phyloP scores from a whole-genome alignment of 1,140 invertebrate genomes.

The Eumaeus atala region DNA sequence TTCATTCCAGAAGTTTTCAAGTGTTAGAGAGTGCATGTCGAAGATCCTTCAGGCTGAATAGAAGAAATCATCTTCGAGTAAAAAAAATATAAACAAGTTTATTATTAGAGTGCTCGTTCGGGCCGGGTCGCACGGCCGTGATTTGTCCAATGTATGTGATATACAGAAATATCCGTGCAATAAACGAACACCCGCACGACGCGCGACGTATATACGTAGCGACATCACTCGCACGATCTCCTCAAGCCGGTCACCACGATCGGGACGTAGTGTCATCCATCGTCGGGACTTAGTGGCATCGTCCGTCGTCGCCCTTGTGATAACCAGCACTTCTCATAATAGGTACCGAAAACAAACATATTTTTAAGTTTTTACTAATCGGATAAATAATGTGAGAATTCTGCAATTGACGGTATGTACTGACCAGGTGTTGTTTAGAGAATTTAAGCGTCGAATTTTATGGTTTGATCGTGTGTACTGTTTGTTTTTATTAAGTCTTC shows the following conservation, averaged over 20 bases:
- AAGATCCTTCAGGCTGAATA: constrained; percentile 35
- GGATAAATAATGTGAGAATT: background rate
- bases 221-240: constrained; percentile 42
- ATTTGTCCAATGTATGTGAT: constrained; percentile 71
- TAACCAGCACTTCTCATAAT: constrained; percentile 11
- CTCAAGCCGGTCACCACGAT: constrained; percentile 39
- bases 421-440: constrained; percentile 1
- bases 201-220: constrained; percentile 49
- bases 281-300: constrained; percentile 23
- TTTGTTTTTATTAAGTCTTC: constrained; percentile 16
- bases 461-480: constrained; percentile 10
- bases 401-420: background rate
- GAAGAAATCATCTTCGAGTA: constrained; percentile 56
- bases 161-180: constrained; percentile 70
- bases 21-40: constrained; percentile 19
- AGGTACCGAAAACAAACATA: constrained; percentile 18
- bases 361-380: constrained; percentile 12
- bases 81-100: constrained; percentile 74
- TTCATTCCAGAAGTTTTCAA: constrained; percentile 25
- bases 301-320: constrained; percentile 13
- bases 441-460: background rate
- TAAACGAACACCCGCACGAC: constrained; percentile 49
- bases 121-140: constrained; percentile 68
- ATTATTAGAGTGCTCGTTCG: constrained; percentile 69
- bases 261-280: constrained; percentile 22